A percentile compares a stretch with the other conserved stretches of the same genome.
These are phyloP conservation scores for Gastrophysa polygoni DNA, from an alignment of 2,888 invertebrate genomes.

Conservation along the genomic window DNA sequence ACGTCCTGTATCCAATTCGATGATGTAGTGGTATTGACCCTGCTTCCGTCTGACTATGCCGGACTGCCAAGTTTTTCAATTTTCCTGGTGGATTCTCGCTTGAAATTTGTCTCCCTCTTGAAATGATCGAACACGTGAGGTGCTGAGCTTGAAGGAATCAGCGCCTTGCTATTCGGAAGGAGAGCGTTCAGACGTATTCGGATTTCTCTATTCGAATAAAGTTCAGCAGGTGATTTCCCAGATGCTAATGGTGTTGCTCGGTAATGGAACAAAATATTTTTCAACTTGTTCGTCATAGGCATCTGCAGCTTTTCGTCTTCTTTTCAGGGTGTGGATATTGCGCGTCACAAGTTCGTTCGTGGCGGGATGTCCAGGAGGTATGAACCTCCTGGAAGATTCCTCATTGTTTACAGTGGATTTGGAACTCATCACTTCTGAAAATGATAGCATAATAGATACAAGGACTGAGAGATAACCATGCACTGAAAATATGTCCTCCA, in stretches of 20 bases:
- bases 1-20: not conserved
- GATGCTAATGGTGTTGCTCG: not conserved
- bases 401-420: not conserved
- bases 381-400: not conserved
- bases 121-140: not conserved
- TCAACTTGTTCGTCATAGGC: not conserved
- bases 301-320: not conserved
- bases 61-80: not conserved
- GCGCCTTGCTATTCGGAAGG: not conserved
- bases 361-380: not conserved
- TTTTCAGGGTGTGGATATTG: not conserved
- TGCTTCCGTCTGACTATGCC: not conserved
- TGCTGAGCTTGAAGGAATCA: not conserved
- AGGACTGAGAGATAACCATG: too few species aligned
- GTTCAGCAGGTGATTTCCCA: not conserved
- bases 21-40: not conserved
- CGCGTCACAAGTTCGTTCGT: not conserved
- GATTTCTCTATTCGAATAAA: not conserved
- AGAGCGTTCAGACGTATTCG: not conserved
- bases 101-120: not conserved
- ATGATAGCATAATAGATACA: too few species aligned
- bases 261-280: not conserved
- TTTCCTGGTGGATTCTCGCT: not conserved
- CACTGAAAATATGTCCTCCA: too few species aligned
- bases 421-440: not conserved